Conservation (phyloP, 1,140 invertebrate species). For the Carcinoscorpius rotundicauda region DNA sequence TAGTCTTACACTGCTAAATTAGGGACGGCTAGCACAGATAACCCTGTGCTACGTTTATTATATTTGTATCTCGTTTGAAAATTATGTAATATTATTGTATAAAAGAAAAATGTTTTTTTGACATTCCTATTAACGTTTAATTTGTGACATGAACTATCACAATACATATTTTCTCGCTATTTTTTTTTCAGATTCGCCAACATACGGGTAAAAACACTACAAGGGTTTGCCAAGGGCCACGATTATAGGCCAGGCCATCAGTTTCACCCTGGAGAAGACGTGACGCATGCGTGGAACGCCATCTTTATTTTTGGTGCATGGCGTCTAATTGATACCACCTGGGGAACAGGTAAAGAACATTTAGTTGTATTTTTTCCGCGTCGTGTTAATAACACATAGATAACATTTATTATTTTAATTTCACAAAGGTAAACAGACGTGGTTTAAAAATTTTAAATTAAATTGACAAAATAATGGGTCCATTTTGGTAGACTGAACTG, state of each 20-base stretch:
- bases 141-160: neutral
- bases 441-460: neutral
- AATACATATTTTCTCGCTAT: neutral
- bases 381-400: no score
- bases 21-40: no score
- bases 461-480: neutral
- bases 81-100: no score
- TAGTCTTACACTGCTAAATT: no score
- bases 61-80: no score
- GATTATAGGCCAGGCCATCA: constrained; percentile 30
- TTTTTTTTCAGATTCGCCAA: constrained; percentile 18
- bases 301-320: constrained; percentile 34
- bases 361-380: neutral
- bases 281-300: constrained; percentile 34
- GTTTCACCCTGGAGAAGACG: constrained; percentile 28
- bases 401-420: no score
- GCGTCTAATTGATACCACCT: constrained; percentile 38
- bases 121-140: neutral
- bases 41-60: no score
- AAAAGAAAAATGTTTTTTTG: neutral
- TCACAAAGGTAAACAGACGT: no score
- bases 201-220: constrained; percentile 29
- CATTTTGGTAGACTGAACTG: neutral
- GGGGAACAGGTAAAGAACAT: constrained; percentile 31
- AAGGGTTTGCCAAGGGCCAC: constrained; percentile 31